phyloP scores from a whole-genome alignment of 2,113 vertebrate species.

The Apodemus speciosus region DNA sequence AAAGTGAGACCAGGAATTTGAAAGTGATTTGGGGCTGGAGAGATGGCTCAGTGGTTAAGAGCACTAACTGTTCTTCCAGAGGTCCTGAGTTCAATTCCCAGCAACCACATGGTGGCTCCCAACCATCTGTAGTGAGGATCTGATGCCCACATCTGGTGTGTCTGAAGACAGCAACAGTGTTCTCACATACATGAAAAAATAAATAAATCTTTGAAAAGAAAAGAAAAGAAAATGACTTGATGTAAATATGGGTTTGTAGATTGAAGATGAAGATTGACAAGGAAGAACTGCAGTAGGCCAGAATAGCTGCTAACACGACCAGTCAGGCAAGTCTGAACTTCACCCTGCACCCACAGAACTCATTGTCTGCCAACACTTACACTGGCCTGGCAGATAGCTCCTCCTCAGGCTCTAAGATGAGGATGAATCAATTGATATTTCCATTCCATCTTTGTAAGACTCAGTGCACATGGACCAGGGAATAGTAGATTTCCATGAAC shows the following conservation, averaged over 20 bases:
- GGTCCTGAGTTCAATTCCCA: no score
- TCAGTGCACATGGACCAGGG: neutral
- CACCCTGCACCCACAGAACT: neutral
- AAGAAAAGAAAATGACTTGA: neutral
- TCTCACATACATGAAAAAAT: no score
- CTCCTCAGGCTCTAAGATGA: neutral
- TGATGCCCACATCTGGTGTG: no score
- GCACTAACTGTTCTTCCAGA: no score
- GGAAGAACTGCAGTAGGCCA: no score
- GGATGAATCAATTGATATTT: neutral
- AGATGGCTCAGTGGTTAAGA: no score
- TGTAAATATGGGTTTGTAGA: neutral
- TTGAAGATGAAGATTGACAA: neutral
- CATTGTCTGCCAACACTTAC: neutral
- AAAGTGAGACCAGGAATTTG: neutral
- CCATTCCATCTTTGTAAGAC: neutral
- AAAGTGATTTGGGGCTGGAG: neutral
- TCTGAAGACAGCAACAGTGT: no score
- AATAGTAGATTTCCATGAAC: neutral
- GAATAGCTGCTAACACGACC: neutral
- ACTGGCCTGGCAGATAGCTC: neutral
- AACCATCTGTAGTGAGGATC: no score
- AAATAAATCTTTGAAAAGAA: no score
- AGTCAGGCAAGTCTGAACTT: neutral
- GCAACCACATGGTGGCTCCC: no score